Conservation (phyloP, 2,113 vertebrate species). For the Mugil cephalus region DNA sequence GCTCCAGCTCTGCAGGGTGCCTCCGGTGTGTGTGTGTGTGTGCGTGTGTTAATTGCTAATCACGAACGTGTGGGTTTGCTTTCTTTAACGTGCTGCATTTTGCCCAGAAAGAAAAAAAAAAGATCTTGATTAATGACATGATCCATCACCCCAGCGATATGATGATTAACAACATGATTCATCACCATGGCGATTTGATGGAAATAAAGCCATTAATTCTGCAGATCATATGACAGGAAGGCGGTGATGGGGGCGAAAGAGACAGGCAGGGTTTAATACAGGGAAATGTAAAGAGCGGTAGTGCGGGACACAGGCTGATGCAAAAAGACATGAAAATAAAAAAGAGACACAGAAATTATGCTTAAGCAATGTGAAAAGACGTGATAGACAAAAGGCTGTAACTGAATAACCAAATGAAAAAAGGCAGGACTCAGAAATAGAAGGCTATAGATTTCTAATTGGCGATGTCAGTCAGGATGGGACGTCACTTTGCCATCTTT, state of each 20-base stretch:
- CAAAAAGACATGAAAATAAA: not conserved
- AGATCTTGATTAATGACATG: slow-evolving; percentile 75
- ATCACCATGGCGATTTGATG: slow-evolving; percentile 75
- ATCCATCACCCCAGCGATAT: slow-evolving; percentile 74
- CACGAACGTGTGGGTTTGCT: slow-evolving; percentile 69
- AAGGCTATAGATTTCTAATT: slow-evolving; percentile 58
- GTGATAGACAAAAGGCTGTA: slow-evolving; percentile 15
- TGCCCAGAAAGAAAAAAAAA: slow-evolving; percentile 42
- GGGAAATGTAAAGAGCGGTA: slow-evolving; percentile 34
- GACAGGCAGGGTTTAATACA: slow-evolving; percentile 39
- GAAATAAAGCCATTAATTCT: slow-evolving; percentile 79
- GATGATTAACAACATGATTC: slow-evolving; percentile 80
- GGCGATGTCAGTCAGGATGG: slow-evolving; percentile 49
- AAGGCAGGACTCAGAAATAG: slow-evolving; percentile 22
- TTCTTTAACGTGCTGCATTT: slow-evolving; percentile 63
- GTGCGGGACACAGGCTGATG: slow-evolving; percentile 13
- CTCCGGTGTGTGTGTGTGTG: slow-evolving; percentile 38
- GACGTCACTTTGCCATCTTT: slow-evolving; percentile 38
- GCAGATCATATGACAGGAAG: slow-evolving; percentile 70
- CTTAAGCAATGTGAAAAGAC: slow-evolving; percentile 11
- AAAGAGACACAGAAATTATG: slow-evolving; percentile 8
- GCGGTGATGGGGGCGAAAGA: slow-evolving; percentile 53
- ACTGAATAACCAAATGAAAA: slow-evolving; percentile 23
- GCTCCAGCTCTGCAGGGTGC: slow-evolving; percentile 61
- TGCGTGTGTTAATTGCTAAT: slow-evolving; percentile 73